phyloP scores from a whole-genome alignment of 2,113 vertebrate genomes.

The Notothenia coriiceps region DNA sequence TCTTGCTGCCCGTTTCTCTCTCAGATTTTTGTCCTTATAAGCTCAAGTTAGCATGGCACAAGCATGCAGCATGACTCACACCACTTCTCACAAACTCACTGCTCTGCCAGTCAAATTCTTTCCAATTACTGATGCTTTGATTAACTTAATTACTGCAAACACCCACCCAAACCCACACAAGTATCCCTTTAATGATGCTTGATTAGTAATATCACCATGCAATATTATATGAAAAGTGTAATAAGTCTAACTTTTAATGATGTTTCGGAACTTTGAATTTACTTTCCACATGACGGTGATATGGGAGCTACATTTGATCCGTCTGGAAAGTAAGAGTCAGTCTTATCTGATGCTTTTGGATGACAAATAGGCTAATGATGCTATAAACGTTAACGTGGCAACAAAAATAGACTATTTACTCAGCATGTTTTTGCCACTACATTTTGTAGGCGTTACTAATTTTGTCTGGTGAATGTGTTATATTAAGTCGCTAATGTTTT shows the following conservation, averaged over 20 bases:
- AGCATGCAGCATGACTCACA: conserved; percentile 59
- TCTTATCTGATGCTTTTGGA: conserved; percentile 51
- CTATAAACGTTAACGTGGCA: conserved; percentile 27
- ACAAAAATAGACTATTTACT: conserved; percentile 43
- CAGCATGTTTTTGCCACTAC: conserved; percentile 28
- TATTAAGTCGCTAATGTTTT: conserved; percentile 28
- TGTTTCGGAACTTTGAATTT: conserved; percentile 3
- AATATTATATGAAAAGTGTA: conserved; percentile 25
- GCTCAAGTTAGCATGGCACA: conserved; percentile 58
- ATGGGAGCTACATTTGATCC: conserved; percentile 52
- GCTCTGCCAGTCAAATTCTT: conserved; percentile 56
- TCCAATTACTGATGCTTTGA: conserved; percentile 53
- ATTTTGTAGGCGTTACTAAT: conserved; percentile 23
- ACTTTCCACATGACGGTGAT: conserved; percentile 6
- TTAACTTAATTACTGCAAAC: conserved; percentile 25
- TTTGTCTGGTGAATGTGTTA: not conserved
- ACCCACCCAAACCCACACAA: conserved; percentile 6
- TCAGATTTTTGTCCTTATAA: conserved; percentile 72
- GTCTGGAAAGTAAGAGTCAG: conserved; percentile 31
- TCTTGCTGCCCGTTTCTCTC: conserved; percentile 3
- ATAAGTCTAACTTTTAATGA: conserved; percentile 16
- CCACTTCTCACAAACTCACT: conserved; percentile 46
- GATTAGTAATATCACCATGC: conserved; percentile 5
- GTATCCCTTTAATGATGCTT: conserved; percentile 23
- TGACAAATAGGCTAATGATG: conserved; percentile 44